Evolutionary conservation across 2,888 invertebrate genomes (phyloP).

Genomic region (Scaptomyza cyrtandrae): DNA sequence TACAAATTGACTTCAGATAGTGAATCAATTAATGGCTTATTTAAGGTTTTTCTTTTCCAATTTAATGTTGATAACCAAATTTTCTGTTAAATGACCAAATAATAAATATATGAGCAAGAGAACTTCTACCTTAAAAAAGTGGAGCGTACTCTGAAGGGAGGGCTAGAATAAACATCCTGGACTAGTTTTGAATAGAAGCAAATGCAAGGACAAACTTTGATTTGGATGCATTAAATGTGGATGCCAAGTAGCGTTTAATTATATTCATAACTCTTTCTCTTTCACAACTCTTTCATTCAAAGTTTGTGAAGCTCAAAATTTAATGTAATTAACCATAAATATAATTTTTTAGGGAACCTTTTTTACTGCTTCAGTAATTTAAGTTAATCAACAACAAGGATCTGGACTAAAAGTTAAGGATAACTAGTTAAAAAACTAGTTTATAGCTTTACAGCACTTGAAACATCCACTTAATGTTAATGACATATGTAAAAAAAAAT

Average conservation of each 20-base stretch:
- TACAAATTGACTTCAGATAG: constrained; percentile 13
- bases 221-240: not conserved
- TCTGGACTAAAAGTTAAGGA: too few species aligned
- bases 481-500: not conserved
- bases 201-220: constrained; percentile 3
- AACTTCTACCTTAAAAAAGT: not conserved
- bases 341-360: not conserved
- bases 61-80: not conserved
- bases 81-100: not conserved
- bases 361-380: not conserved
- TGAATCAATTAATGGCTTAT: constrained; percentile 5
- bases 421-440: too few species aligned
- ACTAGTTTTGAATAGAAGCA: not conserved
- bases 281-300: constrained; percentile 1
- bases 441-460: too few species aligned
- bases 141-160: constrained; percentile 14
- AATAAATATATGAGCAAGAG: not conserved
- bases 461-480: not conserved
- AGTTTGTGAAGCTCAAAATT: not conserved
- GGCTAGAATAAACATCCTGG: not conserved
- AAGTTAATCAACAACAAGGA: not conserved
- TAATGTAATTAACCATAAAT: constrained; percentile 1
- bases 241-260: constrained; percentile 3
- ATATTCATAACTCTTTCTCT: too few species aligned
- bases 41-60: not conserved